These are phyloP conservation scores for Euborellia annulipes DNA, from an alignment of 1,140 invertebrate genomes.

Conservation along the genomic window DNA sequence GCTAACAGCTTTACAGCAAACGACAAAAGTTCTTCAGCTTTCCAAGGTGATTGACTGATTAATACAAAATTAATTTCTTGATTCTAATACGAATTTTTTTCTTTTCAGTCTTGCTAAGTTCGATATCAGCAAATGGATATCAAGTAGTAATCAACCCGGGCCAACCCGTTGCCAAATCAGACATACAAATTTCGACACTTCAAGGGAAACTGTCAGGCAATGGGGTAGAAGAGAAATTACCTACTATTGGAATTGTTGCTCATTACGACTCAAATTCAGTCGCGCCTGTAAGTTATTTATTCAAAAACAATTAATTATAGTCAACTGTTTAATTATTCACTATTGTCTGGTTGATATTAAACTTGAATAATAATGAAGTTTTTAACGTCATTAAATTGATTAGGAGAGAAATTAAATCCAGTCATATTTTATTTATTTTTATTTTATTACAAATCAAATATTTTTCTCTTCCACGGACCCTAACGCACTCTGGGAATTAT, in stretches of 20 bases:
- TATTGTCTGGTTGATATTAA: no score
- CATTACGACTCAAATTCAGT: slow-evolving; percentile 85
- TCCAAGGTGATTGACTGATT: no score
- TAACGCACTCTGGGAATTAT: no score
- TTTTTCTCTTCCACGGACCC: no score
- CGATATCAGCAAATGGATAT: slow-evolving; percentile 83
- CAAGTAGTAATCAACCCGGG: slow-evolving; percentile 62
- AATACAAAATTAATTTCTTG: no score
- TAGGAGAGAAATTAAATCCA: no score
- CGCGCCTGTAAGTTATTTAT: slow-evolving; percentile 73
- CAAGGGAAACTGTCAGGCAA: slow-evolving; percentile 74
- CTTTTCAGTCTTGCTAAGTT: slow-evolving; percentile 37
- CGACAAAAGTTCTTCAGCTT: slow-evolving; percentile 26
- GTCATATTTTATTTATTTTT: no score
- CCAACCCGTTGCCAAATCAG: slow-evolving; percentile 49
- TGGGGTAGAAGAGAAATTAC: slow-evolving; percentile 60
- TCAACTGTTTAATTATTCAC: no score
- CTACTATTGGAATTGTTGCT: slow-evolving; percentile 77
- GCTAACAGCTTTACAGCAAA: slow-evolving; percentile 35
- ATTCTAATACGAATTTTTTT: slow-evolving; percentile 13
- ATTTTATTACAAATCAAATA: no score
- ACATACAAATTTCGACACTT: slow-evolving; percentile 66
- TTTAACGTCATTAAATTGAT: no score
- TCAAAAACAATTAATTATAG: no score
- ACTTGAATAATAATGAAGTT: no score